Evolutionary conservation across 2,797 vertebrate genomes (phyloP).

Genomic region (Platyrinchus mystaceus): DNA sequence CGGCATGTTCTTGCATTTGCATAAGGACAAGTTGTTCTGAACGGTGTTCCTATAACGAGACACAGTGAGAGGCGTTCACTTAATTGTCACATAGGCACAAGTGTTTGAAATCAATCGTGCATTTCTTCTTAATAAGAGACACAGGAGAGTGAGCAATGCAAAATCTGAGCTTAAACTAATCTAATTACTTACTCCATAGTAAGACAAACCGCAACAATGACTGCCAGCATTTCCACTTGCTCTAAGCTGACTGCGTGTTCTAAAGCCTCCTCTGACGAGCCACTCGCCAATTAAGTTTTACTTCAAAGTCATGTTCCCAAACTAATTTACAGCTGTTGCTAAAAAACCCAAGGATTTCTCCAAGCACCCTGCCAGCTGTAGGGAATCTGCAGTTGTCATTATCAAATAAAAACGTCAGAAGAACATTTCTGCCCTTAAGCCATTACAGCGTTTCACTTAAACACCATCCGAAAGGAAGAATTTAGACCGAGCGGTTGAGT

Average conservation of each 20-base stretch:
- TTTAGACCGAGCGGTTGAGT: background rate
- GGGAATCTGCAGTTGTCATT: background rate
- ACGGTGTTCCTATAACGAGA: background rate
- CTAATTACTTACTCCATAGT: constrained; percentile 35
- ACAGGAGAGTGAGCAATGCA: background rate
- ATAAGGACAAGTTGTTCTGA: constrained; percentile 59
- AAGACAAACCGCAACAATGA: background rate
- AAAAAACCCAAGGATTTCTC: background rate
- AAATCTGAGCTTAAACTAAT: constrained; percentile 46
- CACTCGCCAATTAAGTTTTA: background rate
- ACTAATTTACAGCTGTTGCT: constrained; percentile 24
- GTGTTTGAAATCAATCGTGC: constrained; percentile 35
- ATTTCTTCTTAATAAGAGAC: constrained; percentile 19
- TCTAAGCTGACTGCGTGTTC: constrained; percentile 7
- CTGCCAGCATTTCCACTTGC: constrained; percentile 19
- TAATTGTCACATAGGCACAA: constrained; percentile 40
- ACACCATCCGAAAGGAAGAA: background rate
- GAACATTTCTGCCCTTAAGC: background rate
- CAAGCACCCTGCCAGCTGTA: background rate
- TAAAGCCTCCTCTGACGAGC: background rate
- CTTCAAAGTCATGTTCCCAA: constrained; percentile 19
- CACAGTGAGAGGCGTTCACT: constrained; percentile 33
- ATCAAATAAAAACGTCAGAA: constrained; percentile 4
- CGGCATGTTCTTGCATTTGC: constrained; percentile 35
- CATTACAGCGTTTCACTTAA: background rate